Percentiles rank a stretch among this genome's conserved stretches.
These are phyloP conservation scores for Silvanus unidentatus DNA, from an alignment of 2,888 invertebrate genomes.

Conservation along the genomic window DNA sequence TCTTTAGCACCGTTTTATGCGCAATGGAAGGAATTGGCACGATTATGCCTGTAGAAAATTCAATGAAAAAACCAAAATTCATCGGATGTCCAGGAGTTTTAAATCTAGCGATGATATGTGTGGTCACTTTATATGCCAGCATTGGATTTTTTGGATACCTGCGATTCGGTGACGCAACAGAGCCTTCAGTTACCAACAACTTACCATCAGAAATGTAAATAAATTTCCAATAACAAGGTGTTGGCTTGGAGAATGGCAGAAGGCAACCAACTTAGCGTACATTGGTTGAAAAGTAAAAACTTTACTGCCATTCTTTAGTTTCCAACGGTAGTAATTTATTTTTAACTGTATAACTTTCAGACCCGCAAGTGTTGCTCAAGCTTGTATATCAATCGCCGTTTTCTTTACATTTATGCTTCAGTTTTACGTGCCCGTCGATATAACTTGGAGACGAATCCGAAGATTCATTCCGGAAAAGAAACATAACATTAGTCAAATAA, in stretches of 20 bases:
- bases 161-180: constrained; percentile 68
- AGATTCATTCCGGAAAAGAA: constrained; percentile 47
- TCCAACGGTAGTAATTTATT: too few relatives aligned
- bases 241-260: too few relatives aligned
- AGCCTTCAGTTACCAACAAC: constrained; percentile 78
- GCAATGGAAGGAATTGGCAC: constrained; percentile 94
- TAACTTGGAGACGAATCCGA: constrained; percentile 74
- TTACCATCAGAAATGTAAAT: constrained; percentile 68
- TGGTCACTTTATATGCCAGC: constrained; percentile 70
- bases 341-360: constrained; percentile 45
- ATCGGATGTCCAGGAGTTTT: constrained; percentile 79
- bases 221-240: neutral
- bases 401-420: constrained; percentile 90
- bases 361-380: constrained; percentile 71
- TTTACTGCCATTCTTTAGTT: too few relatives aligned
- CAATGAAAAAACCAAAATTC: constrained; percentile 76
- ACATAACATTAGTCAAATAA: constrained; percentile 52
- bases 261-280: too few relatives aligned
- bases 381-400: constrained; percentile 82
- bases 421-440: constrained; percentile 90
- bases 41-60: constrained; percentile 91
- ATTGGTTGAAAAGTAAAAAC: too few relatives aligned
- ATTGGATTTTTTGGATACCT: constrained; percentile 90
- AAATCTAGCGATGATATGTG: constrained; percentile 79
- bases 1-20: constrained; percentile 92